Conservation (phyloP, 2,113 vertebrate genomes). For the Oophaga pumilio region DNA sequence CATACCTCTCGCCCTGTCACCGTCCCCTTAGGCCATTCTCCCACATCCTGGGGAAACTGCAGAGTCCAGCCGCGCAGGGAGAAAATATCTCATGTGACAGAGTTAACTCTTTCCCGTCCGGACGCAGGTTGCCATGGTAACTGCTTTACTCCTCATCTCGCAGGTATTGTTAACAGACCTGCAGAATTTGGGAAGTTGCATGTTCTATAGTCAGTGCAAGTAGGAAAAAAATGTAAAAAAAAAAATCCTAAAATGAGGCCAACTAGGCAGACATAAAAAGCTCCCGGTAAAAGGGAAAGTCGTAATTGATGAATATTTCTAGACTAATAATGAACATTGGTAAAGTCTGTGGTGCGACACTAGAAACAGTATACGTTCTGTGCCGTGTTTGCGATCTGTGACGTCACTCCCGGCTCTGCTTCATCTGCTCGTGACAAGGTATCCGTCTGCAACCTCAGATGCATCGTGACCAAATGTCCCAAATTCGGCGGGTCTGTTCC, state of each 20-base stretch:
- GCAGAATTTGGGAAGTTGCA: slow-evolving; percentile 3
- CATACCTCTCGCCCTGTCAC: neutral
- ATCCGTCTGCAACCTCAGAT: no score
- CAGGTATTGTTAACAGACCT: slow-evolving; percentile 45
- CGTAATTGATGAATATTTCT: slow-evolving; percentile 1
- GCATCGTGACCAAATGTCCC: no score
- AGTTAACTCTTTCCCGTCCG: slow-evolving; percentile 13
- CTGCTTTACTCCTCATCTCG: neutral
- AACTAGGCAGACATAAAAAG: slow-evolving; percentile 6
- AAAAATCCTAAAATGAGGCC: neutral
- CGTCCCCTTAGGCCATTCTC: neutral
- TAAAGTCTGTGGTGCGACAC: neutral
- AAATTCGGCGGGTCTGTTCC: no score
- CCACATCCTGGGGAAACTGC: neutral
- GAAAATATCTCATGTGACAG: slow-evolving; percentile 17
- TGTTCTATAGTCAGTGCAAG: neutral
- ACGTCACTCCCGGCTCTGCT: no score
- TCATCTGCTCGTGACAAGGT: no score
- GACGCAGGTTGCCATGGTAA: slow-evolving; percentile 7
- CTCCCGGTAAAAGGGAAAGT: neutral
- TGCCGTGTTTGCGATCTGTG: no score
- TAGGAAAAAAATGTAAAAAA: neutral
- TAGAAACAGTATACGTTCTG: no score
- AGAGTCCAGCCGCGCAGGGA: neutral
- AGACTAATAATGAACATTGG: neutral